Evolutionary conservation across 2,888 invertebrate genomes (phyloP).

Genomic region (Graphium colonna): DNA sequence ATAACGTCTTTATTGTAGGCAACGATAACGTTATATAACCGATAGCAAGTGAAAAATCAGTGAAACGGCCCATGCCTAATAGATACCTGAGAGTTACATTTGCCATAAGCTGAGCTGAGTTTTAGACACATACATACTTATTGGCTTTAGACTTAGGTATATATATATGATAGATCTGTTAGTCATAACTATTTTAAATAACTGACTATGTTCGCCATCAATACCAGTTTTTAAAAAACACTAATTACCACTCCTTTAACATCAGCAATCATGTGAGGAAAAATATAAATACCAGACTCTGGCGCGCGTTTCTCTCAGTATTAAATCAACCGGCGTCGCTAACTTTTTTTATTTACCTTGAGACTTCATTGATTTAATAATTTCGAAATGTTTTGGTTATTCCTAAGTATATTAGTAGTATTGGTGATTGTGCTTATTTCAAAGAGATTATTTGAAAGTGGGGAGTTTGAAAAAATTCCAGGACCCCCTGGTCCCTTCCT

Average conservation of each 20-base stretch:
- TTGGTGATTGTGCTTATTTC: neutral
- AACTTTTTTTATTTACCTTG: neutral
- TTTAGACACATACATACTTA: no score
- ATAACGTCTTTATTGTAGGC: no score
- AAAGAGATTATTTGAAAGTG: slow-evolving; percentile 19
- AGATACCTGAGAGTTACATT: no score
- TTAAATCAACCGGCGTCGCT: neutral
- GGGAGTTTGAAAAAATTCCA: slow-evolving; percentile 36
- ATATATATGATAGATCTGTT: no score
- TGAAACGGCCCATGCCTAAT: no score
- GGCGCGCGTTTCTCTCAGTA: neutral
- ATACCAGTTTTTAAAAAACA: neutral
- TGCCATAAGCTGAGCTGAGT: no score
- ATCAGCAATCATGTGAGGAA: neutral
- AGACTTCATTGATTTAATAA: neutral
- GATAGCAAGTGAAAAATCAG: no score
- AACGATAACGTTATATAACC: no score
- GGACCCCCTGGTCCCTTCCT: slow-evolving; percentile 36
- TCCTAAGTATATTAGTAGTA: neutral
- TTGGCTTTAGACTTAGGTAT: no score
- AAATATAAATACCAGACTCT: neutral
- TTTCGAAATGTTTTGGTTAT: neutral
- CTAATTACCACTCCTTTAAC: neutral
- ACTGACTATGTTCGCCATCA: neutral
- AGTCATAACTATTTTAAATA: neutral